These are phyloP conservation scores for Catostomus latipinnis DNA, from an alignment of 2,797 vertebrate species.

Conservation along the genomic window DNA sequence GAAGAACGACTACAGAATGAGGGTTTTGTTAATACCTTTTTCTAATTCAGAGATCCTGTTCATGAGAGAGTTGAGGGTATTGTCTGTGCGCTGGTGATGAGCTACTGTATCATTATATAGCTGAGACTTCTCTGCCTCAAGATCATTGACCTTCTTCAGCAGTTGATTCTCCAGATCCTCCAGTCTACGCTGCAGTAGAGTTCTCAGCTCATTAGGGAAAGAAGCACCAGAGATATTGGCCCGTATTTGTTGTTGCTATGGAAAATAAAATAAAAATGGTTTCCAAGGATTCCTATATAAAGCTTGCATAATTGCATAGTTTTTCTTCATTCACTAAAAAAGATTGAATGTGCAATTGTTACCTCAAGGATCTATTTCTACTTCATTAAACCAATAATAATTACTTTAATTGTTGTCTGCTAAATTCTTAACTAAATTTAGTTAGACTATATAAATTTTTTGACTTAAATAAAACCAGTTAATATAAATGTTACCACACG, in stretches of 20 bases:
- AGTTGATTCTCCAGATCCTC: conserved; percentile 92
- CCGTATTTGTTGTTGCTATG: conserved; percentile 87
- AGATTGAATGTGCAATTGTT: no score
- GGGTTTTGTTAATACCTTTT: conserved; percentile 79
- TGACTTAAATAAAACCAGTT: no score
- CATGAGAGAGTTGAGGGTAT: conserved; percentile 86
- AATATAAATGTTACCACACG: no score
- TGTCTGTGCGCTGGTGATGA: conserved; percentile 92
- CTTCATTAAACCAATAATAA: no score
- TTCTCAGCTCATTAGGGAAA: conserved; percentile 88
- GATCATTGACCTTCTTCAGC: conserved; percentile 89
- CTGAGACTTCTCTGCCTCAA: conserved; percentile 92
- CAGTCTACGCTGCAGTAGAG: conserved; percentile 90
- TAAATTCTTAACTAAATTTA: no score
- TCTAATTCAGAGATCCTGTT: conserved; percentile 93
- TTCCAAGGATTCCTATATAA: not conserved
- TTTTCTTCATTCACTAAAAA: not conserved
- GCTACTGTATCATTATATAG: conserved; percentile 92
- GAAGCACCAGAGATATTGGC: conserved; percentile 84
- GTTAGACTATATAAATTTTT: no score
- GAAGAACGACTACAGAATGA: not conserved
- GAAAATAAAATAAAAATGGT: not conserved
- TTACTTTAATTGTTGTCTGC: no score
- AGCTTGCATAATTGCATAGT: not conserved
- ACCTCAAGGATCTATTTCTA: no score